Conservation (phyloP, 2,888 invertebrate species). For the Operophtera brumata region DNA sequence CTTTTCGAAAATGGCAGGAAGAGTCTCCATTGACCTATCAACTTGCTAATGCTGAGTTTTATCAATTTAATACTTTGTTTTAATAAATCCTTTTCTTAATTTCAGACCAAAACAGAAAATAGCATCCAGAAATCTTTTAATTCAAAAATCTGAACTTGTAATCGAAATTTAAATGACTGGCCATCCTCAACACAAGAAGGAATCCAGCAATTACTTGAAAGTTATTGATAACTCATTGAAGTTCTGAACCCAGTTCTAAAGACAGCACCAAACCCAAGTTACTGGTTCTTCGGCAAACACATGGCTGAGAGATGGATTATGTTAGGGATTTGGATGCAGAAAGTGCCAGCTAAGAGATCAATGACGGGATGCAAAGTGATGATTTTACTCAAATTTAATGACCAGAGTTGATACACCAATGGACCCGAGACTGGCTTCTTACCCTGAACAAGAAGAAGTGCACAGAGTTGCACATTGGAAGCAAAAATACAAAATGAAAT, state of each 20-base stretch:
- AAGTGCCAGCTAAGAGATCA: constrained; percentile 55
- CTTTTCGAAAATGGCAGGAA: no score
- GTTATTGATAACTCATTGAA: constrained; percentile 58
- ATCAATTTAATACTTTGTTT: not conserved
- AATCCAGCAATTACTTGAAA: constrained; percentile 49
- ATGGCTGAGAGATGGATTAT: constrained; percentile 58
- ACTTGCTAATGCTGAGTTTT: no score
- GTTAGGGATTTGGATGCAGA: constrained; percentile 60
- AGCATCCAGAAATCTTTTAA: constrained; percentile 10
- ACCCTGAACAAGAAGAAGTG: no score
- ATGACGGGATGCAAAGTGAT: constrained; percentile 28
- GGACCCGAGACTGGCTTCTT: no score
- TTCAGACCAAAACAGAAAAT: constrained; percentile 12
- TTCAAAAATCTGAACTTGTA: constrained; percentile 51
- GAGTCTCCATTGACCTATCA: no score
- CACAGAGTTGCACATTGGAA: no score
- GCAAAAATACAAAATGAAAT: no score
- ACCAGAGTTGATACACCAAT: no score
- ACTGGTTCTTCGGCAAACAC: constrained; percentile 68
- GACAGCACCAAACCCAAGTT: constrained; percentile 35
- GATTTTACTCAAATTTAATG: constrained; percentile 16
- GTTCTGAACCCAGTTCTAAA: constrained; percentile 58
- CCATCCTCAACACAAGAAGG: constrained; percentile 50
- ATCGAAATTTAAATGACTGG: constrained; percentile 47
- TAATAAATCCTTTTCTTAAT: not conserved